Evolutionary conservation across 2,113 vertebrate species (phyloP).

Genomic region (Eclectus roratus): DNA sequence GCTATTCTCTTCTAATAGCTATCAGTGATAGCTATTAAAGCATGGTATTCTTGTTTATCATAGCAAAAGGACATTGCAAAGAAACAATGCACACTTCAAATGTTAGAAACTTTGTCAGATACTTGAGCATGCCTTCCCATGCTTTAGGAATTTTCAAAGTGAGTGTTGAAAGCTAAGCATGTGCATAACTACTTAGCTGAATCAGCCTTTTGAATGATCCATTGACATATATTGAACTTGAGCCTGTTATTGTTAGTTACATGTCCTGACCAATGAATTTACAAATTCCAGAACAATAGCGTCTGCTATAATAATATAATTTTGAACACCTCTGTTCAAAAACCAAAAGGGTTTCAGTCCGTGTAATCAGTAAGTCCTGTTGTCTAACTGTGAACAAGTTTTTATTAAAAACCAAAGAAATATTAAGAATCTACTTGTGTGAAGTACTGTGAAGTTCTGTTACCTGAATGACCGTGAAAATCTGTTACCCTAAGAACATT

Average conservation of each 20-base stretch:
- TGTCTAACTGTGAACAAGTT: accelerated
- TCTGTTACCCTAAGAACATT: background rate
- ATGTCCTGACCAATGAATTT: background rate
- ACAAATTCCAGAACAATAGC: background rate
- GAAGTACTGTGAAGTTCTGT: background rate
- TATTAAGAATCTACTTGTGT: background rate
- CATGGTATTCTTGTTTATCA: background rate
- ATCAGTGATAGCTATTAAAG: background rate
- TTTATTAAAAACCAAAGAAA: background rate
- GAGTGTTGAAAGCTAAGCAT: background rate
- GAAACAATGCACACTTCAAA: background rate
- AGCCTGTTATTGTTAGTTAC: background rate
- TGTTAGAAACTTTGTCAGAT: background rate
- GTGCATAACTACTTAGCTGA: background rate
- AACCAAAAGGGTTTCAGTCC: background rate
- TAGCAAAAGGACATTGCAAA: background rate
- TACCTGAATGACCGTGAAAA: background rate
- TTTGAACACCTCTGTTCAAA: background rate
- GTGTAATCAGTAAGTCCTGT: background rate
- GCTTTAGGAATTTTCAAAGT: background rate
- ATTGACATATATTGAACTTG: background rate
- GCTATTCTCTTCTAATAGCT: background rate
- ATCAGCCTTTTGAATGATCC: background rate
- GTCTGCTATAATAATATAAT: background rate
- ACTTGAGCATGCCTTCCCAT: background rate